Evolutionary conservation across 2,113 vertebrate genomes (phyloP).

Genomic region (Craseonycteris thonglongyai): DNA sequence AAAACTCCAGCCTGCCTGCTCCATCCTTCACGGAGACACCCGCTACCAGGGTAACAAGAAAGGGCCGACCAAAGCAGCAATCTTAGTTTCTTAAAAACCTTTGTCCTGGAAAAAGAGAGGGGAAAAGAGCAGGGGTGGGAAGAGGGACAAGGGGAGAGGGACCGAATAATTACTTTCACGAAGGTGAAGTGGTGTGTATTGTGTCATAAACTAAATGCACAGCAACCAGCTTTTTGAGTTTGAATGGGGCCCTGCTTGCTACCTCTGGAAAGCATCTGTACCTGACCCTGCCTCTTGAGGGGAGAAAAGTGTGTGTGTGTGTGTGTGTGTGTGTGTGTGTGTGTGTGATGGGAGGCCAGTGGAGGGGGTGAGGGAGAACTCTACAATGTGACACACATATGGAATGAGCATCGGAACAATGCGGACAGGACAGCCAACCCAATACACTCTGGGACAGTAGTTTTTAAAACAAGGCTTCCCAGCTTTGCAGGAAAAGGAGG

Average conservation of each 20-base stretch:
- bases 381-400: slow-evolving; percentile 85
- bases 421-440: slow-evolving; percentile 78
- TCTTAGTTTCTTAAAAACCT: slow-evolving; percentile 76
- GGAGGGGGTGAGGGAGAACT: slow-evolving; percentile 64
- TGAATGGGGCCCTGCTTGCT: slow-evolving; percentile 69
- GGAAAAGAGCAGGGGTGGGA: slow-evolving; percentile 29
- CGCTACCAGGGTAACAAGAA: slow-evolving; percentile 81
- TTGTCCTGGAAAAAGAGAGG: slow-evolving; percentile 76
- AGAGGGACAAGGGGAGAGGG: slow-evolving; percentile 19
- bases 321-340: neutral
- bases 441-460: slow-evolving; percentile 77
- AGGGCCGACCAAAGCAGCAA: slow-evolving; percentile 70
- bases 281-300: slow-evolving; percentile 18
- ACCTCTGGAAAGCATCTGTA: slow-evolving; percentile 51
- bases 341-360: slow-evolving; percentile 54
- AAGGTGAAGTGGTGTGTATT: slow-evolving; percentile 62
- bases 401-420: slow-evolving; percentile 85
- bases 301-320: neutral
- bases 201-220: slow-evolving; percentile 61
- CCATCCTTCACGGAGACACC: slow-evolving; percentile 77
- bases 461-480: slow-evolving; percentile 77
- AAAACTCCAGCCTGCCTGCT: slow-evolving; percentile 72
- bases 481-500: slow-evolving; percentile 64
- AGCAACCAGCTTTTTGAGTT: slow-evolving; percentile 56
- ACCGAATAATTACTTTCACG: slow-evolving; percentile 66